Evolutionary conservation across 2,888 invertebrate genomes (phyloP), one percentile per base, ranked within the genome.

Genomic region (Epinotia bilunana): DNA sequence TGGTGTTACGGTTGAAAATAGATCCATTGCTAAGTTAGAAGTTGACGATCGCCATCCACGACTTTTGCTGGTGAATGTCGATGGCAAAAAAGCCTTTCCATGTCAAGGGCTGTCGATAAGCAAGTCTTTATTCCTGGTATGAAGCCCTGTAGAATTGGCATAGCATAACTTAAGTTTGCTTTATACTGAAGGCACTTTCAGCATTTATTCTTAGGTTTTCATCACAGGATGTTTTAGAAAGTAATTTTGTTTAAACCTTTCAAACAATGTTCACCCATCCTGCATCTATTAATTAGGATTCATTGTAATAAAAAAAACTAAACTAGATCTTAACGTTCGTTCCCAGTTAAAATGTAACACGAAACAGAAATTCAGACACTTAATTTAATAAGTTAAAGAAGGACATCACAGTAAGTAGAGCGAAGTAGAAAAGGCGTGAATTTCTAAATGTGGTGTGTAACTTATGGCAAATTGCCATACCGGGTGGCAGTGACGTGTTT

Each of bases 71-170:
- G 84, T 91, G 91, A 91, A 91, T 91, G 90, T 83, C 82, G 87
- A 85, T 79, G 82, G 89, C 89, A 92, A 92, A 92, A 92, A 92
- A 91, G 91, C 90, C 86, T 93, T 93, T 92, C 86, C 90, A 83
- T 92, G 92, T 93, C 89, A 90, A 94, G 89, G 83, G 90, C 86
- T 86, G 88, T 89, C 88, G 92, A 90, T 86, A 85, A 82, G 86
- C 89, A 88, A 86, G 88, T 86, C 87, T 91, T 93, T 92, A 92
- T 92, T 90, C 90, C 83, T 82, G 80, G 77, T 79, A 78, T 81
- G 81, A 79, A 55, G 72, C 57, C 60, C 46, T 20, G 68, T 58
- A 72, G 62, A 75, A 74, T 74, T 75, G 68, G 72, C 77, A 73
- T 74, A 55, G 55, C 33, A 68, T 58, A 55, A 74, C 74, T 58